A percentile compares a stretch with the other conserved stretches of the same genome.
Conservation (phyloP, 2,797 vertebrate species). For the Toxotes lorentzi region DNA sequence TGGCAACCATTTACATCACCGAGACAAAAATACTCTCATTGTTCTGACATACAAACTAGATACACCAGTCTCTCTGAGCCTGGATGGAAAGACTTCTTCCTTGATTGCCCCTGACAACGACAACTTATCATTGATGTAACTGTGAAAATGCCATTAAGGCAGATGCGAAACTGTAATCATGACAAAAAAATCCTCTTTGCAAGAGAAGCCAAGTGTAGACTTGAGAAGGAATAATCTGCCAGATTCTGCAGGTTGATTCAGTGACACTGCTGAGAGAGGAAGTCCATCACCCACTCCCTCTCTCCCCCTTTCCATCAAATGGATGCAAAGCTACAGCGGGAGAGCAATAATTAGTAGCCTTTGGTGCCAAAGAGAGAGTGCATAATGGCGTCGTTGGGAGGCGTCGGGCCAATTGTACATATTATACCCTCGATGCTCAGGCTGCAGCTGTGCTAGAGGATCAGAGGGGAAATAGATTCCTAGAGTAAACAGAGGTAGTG, state of each 20-base stretch:
- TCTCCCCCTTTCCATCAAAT: slow-evolving; percentile 39
- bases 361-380: slow-evolving; percentile 55
- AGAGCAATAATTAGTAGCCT: slow-evolving; percentile 65
- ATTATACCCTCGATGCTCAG: slow-evolving; percentile 38
- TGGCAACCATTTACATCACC: slow-evolving; percentile 7
- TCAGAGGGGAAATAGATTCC: slow-evolving; percentile 49
- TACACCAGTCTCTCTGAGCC: neutral
- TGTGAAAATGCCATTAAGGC: slow-evolving; percentile 67
- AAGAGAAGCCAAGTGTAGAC: slow-evolving; percentile 35
- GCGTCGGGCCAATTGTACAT: slow-evolving; percentile 41
- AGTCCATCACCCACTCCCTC: slow-evolving; percentile 40
- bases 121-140: slow-evolving; percentile 65
- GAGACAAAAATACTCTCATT: neutral
- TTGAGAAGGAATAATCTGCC: slow-evolving; percentile 36
- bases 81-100: slow-evolving; percentile 38
- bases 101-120: slow-evolving; percentile 50
- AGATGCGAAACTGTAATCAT: slow-evolving; percentile 70
- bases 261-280: slow-evolving; percentile 35
- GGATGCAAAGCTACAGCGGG: slow-evolving; percentile 38
- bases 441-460: slow-evolving; percentile 63
- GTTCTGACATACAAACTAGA: slow-evolving; percentile 24
- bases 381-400: slow-evolving; percentile 57
- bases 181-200: slow-evolving; percentile 1
- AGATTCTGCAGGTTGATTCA: slow-evolving; percentile 36
- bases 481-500: slow-evolving; percentile 48